Evolutionary conservation across 2,888 invertebrate species (phyloP).

Genomic region (Callyntrura guangdongensis): DNA sequence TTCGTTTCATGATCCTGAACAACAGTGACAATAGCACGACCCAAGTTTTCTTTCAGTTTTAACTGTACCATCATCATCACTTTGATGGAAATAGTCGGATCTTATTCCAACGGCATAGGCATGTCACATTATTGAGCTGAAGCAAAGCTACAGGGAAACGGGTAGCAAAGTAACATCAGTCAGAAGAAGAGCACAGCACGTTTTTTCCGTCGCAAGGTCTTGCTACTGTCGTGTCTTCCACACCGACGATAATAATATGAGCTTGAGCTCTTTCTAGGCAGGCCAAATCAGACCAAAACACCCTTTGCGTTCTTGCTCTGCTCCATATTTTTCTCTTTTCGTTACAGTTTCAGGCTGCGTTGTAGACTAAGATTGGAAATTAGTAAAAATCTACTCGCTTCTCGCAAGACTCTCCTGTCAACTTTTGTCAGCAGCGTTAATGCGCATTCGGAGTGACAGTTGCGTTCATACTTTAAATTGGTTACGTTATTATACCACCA

Average conservation of each 20-base stretch:
- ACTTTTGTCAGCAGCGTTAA: conserved; percentile 60
- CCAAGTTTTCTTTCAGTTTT: conserved; percentile 1
- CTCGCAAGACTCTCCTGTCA: conserved; percentile 59
- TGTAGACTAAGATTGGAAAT: conserved; percentile 60
- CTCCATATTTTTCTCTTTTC: not conserved
- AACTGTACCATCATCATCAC: conserved; percentile 32
- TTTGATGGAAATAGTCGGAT: conserved; percentile 25
- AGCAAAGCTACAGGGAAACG: not conserved
- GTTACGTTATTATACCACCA: conserved; percentile 18
- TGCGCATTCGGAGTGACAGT: conserved; percentile 69
- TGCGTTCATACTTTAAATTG: conserved; percentile 63
- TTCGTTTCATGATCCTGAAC: conserved; percentile 44
- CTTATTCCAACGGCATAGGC: conserved; percentile 42
- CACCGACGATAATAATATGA: too few species aligned
- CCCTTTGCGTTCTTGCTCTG: conserved; percentile 28
- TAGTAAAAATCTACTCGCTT: conserved; percentile 61
- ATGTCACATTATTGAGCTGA: conserved; percentile 45
- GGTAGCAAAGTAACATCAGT: not conserved
- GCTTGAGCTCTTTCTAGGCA: not conserved
- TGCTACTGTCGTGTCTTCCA: conserved; percentile 10
- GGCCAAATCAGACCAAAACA: conserved; percentile 32
- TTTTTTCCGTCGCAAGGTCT: conserved; percentile 4
- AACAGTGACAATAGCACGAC: conserved; percentile 40
- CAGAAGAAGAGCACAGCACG: conserved; percentile 16
- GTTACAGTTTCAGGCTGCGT: conserved; percentile 21